These are phyloP conservation scores for Ameiurus melas DNA, from an alignment of 2,113 vertebrate genomes.

Conservation along the genomic window DNA sequence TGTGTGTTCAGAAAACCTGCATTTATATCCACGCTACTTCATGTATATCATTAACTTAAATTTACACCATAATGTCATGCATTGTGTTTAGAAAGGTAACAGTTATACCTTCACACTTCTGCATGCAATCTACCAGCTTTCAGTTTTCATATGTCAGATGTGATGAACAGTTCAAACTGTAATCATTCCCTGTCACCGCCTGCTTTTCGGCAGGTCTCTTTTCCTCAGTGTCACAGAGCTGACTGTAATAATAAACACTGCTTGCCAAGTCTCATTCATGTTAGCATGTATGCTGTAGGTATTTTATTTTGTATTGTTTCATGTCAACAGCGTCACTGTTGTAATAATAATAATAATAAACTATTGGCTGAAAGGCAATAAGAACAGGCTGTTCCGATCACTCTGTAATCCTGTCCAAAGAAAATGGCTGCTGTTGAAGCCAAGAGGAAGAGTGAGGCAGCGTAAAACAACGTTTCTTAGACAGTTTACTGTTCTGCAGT, in stretches of 20 bases:
- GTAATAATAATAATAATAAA: conserved; percentile 36
- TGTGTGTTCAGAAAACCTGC: conserved; percentile 4
- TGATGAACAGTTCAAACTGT: neutral
- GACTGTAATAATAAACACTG: conserved; percentile 28
- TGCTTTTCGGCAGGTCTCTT: neutral
- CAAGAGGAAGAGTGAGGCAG: conserved; percentile 11
- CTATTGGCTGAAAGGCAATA: conserved; percentile 14
- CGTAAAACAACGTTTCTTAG: neutral
- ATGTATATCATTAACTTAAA: neutral
- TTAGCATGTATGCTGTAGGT: conserved; percentile 15
- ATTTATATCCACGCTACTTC: neutral
- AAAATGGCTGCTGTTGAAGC: conserved; percentile 34
- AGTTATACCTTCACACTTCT: neutral
- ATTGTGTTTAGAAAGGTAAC: conserved; percentile 1
- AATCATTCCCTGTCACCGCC: neutral
- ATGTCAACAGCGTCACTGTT: conserved; percentile 1
- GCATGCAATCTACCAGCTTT: conserved; percentile 16
- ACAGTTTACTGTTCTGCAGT: conserved; percentile 16
- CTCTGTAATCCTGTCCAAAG: conserved; percentile 49
- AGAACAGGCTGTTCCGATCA: conserved; percentile 22
- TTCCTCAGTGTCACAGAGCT: conserved; percentile 32
- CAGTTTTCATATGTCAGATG: neutral
- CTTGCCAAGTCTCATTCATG: conserved; percentile 31
- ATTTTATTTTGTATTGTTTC: neutral
- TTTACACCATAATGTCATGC: neutral